Evolutionary conservation across 2,888 invertebrate species (phyloP), one percentile per base, ranked within the genome.

Genomic region (Vannuccia rotundouncinata): DNA sequence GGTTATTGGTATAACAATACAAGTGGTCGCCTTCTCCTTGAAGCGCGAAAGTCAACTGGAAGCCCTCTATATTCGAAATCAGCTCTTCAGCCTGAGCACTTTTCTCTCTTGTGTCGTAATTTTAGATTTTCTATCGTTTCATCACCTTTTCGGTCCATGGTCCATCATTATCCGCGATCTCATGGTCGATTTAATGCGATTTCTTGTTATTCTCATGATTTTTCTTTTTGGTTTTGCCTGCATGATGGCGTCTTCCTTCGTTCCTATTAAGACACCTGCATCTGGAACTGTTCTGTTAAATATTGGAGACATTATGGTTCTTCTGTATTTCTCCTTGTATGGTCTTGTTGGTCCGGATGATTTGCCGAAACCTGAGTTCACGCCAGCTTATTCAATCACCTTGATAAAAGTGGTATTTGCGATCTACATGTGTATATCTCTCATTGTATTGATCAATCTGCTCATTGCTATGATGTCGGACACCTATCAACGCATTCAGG

Each of bases 391-490:
- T 86, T 86, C 88, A 0, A 84, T 87, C 73, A 86, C 85, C 0
- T 84, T 90, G 30, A 84, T 89, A 29, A 90, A 89, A 83, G 83
- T 88, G 17, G 93, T 95, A 86, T 96, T 97, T 90, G 97, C 95
- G 86, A 92, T 94, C 89, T 98, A 97, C 92, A 93, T 97, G 92
- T 92, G 97, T 92, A 95, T 98, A 89, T 95, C 95, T 85, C 93
- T 96, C 88, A 94, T 98, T 90, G 97, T 98, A 88, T 92, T 98
- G 87, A 95, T 97, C 90, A 97, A 98, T 90, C 92, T 98, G 89
- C 93, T 98, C 89, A 98, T 98, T 92, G 98, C 98, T 91, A 97
- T 98, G 97, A 97, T 98, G 96, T 96, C 96, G 90, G 97, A 98
- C 91, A 98, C 98, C 86, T 98, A 99, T 90, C 97, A 98, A 90